Conservation (phyloP, 1,140 invertebrate species). For the Epicauta chinensis region DNA sequence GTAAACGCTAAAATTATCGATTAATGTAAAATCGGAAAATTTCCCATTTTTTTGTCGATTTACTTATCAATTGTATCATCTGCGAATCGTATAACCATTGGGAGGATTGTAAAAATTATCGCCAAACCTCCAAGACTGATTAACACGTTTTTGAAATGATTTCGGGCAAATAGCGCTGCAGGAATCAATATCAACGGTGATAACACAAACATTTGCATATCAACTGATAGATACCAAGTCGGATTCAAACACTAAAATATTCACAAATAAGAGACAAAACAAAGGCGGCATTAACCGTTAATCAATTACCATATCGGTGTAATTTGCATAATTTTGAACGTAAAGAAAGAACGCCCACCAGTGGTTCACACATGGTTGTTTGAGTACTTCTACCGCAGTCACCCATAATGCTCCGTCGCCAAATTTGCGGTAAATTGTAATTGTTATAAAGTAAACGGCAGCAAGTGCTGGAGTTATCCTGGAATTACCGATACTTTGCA, state of each 20-base stretch:
- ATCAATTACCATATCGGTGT: conserved; percentile 32
- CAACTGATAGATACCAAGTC: conserved; percentile 57
- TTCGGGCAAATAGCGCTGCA: conserved; percentile 17
- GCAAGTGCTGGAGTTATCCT: conserved; percentile 47
- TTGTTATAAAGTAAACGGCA: conserved; percentile 40
- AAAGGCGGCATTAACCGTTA: too few relatives aligned
- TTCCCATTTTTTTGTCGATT: conserved; percentile 12
- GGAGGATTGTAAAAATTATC: conserved; percentile 22
- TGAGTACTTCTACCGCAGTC: conserved; percentile 14
- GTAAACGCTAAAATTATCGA: conserved; percentile 20
- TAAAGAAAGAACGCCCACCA: conserved; percentile 57
- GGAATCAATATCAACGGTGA: conserved; percentile 48
- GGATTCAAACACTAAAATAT: conserved; percentile 52
- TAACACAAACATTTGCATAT: conserved; percentile 65
- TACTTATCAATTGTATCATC: conserved; percentile 24
- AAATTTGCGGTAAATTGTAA: conserved; percentile 38
- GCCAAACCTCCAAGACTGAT: conserved; percentile 14
- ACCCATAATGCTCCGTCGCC: conserved; percentile 45
- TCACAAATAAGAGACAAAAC: conserved; percentile 3
- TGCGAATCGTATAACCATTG: conserved; percentile 21
- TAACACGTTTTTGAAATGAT: conserved; percentile 18
- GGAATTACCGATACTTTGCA: neutral
- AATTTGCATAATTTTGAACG: conserved; percentile 51
- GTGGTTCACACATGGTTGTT: conserved; percentile 41
- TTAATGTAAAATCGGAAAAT: neutral